Evolutionary conservation across 2,888 invertebrate genomes (phyloP).

Genomic region (Drosophila cognata): DNA sequence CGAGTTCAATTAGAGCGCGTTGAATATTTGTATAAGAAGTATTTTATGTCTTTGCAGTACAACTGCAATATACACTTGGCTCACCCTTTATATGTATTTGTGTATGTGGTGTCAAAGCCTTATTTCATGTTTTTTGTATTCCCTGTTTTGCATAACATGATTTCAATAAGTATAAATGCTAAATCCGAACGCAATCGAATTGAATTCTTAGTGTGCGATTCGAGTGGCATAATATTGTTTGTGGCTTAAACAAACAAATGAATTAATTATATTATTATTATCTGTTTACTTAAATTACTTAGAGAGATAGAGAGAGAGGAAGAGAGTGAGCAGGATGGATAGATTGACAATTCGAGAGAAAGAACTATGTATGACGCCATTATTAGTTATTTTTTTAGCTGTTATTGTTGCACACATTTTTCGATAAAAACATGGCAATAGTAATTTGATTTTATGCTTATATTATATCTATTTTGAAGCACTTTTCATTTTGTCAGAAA

Average conservation of each 20-base stretch:
- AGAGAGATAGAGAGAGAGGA: not conserved
- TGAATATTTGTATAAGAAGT: not conserved
- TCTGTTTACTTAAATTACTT: not conserved
- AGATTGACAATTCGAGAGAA: not conserved
- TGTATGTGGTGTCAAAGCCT: not conserved
- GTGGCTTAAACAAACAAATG: not conserved
- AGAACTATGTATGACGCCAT: not conserved
- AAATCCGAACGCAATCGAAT: not conserved
- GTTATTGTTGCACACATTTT: not conserved
- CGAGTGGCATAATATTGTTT: not conserved
- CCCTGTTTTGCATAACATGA: not conserved
- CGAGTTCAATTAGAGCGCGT: not conserved
- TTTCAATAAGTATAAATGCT: not conserved
- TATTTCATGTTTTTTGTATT: not conserved
- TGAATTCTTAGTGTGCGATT: not conserved
- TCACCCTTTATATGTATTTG: not conserved
- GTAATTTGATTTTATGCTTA: not conserved
- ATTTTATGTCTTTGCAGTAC: not conserved
- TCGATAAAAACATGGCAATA: not conserved
- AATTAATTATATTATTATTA: not conserved
- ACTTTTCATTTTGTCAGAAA: not conserved
- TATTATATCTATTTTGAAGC: not conserved
- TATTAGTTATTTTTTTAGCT: not conserved
- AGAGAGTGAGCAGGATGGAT: not conserved
- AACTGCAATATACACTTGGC: not conserved